A percentile compares a stretch with the other conserved stretches of the same genome.
Evolutionary conservation across 2,113 vertebrate genomes (phyloP).

Genomic region (Periophthalmus modestus): DNA sequence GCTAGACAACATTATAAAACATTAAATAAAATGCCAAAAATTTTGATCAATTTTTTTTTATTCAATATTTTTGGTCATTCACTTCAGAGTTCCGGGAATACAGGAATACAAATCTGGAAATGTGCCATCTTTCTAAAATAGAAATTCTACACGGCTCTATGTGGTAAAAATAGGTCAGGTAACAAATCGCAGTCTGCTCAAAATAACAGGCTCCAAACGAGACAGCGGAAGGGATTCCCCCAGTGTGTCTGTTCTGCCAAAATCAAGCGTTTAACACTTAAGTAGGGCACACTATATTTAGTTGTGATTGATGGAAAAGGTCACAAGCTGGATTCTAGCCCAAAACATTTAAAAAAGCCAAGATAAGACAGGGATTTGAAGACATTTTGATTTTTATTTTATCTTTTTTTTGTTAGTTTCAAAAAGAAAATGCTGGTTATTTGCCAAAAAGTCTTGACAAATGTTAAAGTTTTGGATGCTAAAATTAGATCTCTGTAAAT

Average conservation of each 20-base stretch:
- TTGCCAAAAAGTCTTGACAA: not conserved
- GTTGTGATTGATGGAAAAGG: constrained; percentile 30
- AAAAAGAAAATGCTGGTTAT: not conserved
- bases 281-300: constrained; percentile 31
- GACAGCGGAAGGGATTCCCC: constrained; percentile 29
- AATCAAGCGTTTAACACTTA: constrained; percentile 37
- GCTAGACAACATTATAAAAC: no score
- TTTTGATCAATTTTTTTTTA: not conserved
- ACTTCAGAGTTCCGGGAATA: not conserved
- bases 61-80: not conserved
- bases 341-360: constrained; percentile 1
- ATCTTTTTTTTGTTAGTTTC: not conserved
- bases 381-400: not conserved
- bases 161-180: not conserved
- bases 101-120: not conserved
- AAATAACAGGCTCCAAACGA: not conserved
- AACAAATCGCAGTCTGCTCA: constrained; percentile 7
- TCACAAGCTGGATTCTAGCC: constrained; percentile 21
- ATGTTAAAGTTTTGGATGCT: not conserved
- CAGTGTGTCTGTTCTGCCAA: constrained; percentile 17
- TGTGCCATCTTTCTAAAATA: not conserved
- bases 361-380: not conserved
- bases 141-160: not conserved
- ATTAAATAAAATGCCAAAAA: no score
- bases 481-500: not conserved